Evolutionary conservation across 2,888 invertebrate genomes (phyloP), one percentile per base, ranked within the genome.

Genomic region (Cephalotes varians): DNA sequence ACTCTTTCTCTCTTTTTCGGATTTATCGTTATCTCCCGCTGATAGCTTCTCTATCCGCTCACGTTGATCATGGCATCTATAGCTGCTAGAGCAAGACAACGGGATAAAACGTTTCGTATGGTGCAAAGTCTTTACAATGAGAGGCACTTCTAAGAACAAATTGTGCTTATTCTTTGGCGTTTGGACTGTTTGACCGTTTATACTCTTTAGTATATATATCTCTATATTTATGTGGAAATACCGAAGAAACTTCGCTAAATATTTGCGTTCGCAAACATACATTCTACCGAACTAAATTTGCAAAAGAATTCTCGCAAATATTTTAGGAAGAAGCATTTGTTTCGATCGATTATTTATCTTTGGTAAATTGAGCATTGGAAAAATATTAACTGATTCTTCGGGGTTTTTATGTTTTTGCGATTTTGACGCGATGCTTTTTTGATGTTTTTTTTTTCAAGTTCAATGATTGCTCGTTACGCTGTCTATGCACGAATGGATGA

Each of bases 21-120:
- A 81, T 73, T 49, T 60, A 44, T 64, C 60, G 77, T 77, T 77
- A 67, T 79, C 77, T 56, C 56, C 44, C 28, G 69, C 12, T 56
- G 69, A 79, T 79, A 67, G 69, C 77, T 58, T 77, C 28, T 25
- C 31, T 21, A 21, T 49, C 21, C 18, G 15, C 18, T 69, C 44
- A 44, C 67, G 34, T 44, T 79, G 56, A 79, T 79, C 69, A 44
- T 12, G 67, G 12, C n/a, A 15, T 77, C 54, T 65, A 56, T 31
- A 31, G 56, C 12, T 34, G 44, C 44, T 47, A 18, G 44, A 31
- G 56, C 54, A 34, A 77, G 34, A 67, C 67, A 67, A 40, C n/a
- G 31, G 18, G 67, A 21, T 44, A 28, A 77, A 77, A 77, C 44
- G 62, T 34, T 73, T 18, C 40, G 47, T 49, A 37, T 31, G 40